Evolutionary conservation across 2,888 invertebrate species (phyloP).

Genomic region (Gibbula magus): DNA sequence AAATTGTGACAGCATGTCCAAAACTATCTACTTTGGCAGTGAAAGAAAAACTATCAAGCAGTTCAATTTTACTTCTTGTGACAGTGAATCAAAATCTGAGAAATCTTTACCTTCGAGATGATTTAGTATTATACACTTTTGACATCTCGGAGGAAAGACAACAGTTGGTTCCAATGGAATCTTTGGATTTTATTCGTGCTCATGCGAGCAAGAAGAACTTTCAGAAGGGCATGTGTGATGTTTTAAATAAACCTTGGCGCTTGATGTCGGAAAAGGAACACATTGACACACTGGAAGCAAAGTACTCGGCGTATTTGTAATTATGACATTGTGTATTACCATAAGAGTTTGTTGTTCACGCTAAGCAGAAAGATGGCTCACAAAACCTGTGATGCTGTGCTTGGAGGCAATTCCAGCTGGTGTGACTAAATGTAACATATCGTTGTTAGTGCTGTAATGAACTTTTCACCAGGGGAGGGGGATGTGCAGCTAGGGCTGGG

Average conservation of each 20-base stretch:
- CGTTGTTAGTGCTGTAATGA: too few species aligned
- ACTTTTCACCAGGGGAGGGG: too few species aligned
- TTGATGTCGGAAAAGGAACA: slow-evolving; percentile 31
- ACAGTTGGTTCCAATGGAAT: background rate
- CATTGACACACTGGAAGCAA: background rate
- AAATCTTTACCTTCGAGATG: slow-evolving; percentile 41
- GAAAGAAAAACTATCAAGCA: slow-evolving; percentile 47
- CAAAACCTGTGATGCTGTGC: too few species aligned
- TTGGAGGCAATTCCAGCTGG: too few species aligned
- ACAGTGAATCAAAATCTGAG: slow-evolving; percentile 38
- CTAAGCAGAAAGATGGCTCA: too few species aligned
- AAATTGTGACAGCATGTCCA: slow-evolving; percentile 41
- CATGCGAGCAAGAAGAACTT: slow-evolving; percentile 29
- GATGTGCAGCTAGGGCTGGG: too few species aligned
- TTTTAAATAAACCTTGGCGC: slow-evolving; percentile 31
- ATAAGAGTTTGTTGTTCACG: too few species aligned
- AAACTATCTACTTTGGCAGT: slow-evolving; percentile 43
- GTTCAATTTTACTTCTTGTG: slow-evolving; percentile 44
- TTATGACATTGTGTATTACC: too few species aligned
- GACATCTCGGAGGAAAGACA: slow-evolving; percentile 25
- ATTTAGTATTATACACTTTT: slow-evolving; percentile 42
- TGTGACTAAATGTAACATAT: too few species aligned
- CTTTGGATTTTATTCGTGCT: background rate
- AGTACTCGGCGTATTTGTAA: too few species aligned
- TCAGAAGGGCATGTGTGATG: slow-evolving; percentile 29